These are phyloP conservation scores for Bradypus variegatus DNA, from an alignment of 2,797 vertebrate species.

Conservation along the genomic window DNA sequence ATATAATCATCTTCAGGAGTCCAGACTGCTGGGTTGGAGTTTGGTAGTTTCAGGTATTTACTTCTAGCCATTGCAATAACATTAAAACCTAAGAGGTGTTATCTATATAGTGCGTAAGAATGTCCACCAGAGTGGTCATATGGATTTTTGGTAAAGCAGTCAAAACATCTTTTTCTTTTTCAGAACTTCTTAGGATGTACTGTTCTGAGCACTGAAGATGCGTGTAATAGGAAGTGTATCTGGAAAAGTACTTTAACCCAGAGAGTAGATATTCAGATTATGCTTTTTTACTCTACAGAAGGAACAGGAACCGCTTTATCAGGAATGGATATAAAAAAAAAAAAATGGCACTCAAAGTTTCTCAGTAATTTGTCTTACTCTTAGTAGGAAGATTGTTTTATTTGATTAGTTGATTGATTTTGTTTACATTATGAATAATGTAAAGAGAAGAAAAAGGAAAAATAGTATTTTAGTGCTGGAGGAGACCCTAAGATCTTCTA, in stretches of 20 bases:
- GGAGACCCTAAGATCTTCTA: not conserved
- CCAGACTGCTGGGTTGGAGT: too few relatives aligned
- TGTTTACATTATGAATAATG: not conserved
- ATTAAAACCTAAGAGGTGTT: too few relatives aligned
- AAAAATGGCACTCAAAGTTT: not conserved
- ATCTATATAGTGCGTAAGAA: too few relatives aligned
- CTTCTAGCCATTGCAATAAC: too few relatives aligned
- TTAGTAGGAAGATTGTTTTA: not conserved
- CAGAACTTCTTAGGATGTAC: not conserved
- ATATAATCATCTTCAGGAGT: too few relatives aligned
- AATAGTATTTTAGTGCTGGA: not conserved
- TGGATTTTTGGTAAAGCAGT: conserved; percentile 18
- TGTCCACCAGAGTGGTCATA: not conserved
- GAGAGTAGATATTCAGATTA: not conserved
- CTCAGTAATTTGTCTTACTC: not conserved
- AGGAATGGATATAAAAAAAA: not conserved
- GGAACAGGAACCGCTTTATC: not conserved
- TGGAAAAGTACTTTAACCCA: not conserved
- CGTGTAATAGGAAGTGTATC: not conserved
- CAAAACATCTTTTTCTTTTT: not conserved
- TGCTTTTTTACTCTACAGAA: not conserved
- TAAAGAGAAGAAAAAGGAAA: not conserved
- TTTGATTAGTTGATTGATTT: not conserved
- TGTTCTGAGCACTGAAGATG: not conserved
- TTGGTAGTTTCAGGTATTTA: too few relatives aligned